Evolutionary conservation across 1,140 invertebrate genomes (phyloP).

Genomic region (Schmidtea mediterranea): DNA sequence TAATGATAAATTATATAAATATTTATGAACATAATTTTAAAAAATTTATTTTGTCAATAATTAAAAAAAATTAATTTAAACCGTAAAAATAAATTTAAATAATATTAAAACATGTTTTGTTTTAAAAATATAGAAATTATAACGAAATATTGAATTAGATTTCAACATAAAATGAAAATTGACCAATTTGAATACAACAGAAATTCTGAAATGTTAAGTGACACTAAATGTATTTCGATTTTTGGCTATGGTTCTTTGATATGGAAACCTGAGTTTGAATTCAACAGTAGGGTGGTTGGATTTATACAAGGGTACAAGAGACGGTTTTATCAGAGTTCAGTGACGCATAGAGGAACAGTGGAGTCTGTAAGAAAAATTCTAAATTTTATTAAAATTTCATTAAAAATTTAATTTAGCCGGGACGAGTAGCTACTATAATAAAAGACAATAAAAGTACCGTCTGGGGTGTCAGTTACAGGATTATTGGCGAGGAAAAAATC

Average conservation of each 20-base stretch:
- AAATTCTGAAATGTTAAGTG: too few relatives aligned
- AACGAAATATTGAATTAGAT: too few relatives aligned
- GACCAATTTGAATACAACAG: too few relatives aligned
- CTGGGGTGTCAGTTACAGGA: slow-evolving; percentile 66
- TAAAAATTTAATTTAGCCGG: slow-evolving; percentile 40
- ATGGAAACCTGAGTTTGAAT: slow-evolving; percentile 73
- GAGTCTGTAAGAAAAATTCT: slow-evolving; percentile 35
- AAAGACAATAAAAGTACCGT: slow-evolving; percentile 38
- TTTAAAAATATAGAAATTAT: too few relatives aligned
- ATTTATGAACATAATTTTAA: too few relatives aligned
- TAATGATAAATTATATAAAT: too few relatives aligned
- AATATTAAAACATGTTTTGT: too few relatives aligned
- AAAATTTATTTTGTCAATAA: too few relatives aligned
- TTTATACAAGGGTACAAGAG: slow-evolving; percentile 52
- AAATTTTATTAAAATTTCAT: background rate
- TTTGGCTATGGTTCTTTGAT: slow-evolving; percentile 75
- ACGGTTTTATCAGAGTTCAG: slow-evolving; percentile 65
- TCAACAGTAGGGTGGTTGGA: slow-evolving; percentile 42
- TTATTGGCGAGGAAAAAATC: slow-evolving; percentile 36
- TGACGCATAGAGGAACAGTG: slow-evolving; percentile 55
- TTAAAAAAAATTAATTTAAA: too few relatives aligned
- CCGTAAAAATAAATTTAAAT: too few relatives aligned
- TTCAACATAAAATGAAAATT: too few relatives aligned
- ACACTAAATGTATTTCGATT: slow-evolving; percentile 34
- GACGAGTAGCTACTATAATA: slow-evolving; percentile 59